phyloP scores from a whole-genome alignment of 2,888 invertebrate species.

The Laspeyria flexula region DNA sequence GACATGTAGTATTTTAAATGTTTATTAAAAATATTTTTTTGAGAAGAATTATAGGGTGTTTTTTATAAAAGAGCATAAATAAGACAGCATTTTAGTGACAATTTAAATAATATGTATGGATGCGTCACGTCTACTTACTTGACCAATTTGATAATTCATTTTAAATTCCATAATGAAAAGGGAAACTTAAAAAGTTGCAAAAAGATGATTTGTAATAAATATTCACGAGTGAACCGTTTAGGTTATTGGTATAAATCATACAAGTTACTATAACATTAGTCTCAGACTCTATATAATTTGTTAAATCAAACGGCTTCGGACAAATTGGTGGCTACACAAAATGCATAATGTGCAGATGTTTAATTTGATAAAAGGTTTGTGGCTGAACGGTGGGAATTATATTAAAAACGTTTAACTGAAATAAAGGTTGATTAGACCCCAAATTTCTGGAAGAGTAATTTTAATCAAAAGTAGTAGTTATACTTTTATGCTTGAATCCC shows the following conservation, averaged over 20 bases:
- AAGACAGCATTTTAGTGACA: too few relatives aligned
- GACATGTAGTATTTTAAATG: too few relatives aligned
- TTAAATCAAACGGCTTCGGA: slow-evolving; percentile 72
- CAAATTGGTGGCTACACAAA: slow-evolving; percentile 76
- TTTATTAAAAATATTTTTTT: too few relatives aligned
- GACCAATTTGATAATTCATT: slow-evolving; percentile 25
- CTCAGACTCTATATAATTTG: slow-evolving; percentile 61
- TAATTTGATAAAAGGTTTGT: slow-evolving; percentile 77
- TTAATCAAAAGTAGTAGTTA: slow-evolving; percentile 38
- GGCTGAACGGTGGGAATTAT: slow-evolving; percentile 69
- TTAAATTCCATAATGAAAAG: slow-evolving; percentile 25
- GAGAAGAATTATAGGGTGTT: too few relatives aligned
- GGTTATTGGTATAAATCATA: slow-evolving; percentile 59
- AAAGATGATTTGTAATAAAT: slow-evolving; percentile 26
- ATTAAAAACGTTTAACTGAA: slow-evolving; percentile 77
- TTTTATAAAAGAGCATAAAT: slow-evolving; percentile 59
- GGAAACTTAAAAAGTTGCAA: slow-evolving; percentile 12
- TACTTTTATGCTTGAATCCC: too few relatives aligned
- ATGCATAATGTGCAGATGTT: slow-evolving; percentile 79
- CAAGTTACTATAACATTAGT: slow-evolving; percentile 61
- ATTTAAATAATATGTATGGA: too few relatives aligned
- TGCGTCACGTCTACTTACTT: slow-evolving; percentile 39
- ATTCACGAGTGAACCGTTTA: slow-evolving; percentile 52
- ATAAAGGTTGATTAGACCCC: slow-evolving; percentile 62
- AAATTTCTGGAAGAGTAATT: slow-evolving; percentile 66